Evolutionary conservation across 2,797 vertebrate species (phyloP), one percentile per base, ranked within the genome.

Genomic region (Geotrypetes seraphini): DNA sequence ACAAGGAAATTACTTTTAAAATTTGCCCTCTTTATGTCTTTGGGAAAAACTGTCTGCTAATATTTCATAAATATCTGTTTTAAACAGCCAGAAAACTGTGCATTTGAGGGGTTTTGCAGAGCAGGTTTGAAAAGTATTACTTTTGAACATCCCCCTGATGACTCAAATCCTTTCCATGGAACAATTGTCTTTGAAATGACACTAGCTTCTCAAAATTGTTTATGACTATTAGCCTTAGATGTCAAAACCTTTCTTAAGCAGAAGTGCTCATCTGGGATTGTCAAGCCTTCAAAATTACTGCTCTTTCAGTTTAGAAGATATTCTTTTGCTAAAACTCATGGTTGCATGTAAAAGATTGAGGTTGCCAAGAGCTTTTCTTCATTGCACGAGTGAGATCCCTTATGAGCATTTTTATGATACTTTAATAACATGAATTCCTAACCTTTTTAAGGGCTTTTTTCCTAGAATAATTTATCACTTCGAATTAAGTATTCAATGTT

Each of bases 391-490:
- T 53, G 53, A 49, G 51, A 60, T 53, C 49, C 55, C 53, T 46
- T 64, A 42, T 32, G 55, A 36, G 29, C 14, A 10, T 5, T 32
- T n/a, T n/a, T n/a, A n/a, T n/a, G n/a, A n/a, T n/a, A n/a, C 50
- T 59, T 60, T 10, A 22, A 25, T 58, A 37, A 53, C 43, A 32
- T 50, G 52, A 62, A 55, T 48, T 37, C 27, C 29, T 40, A 30
- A 25, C 35, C 24, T 42, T 69, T n/a, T 63, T 69, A 63, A 63
- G 60, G 54, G 53, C 22, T 58, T 56, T 50, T 67, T 57, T 62
- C 40, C 52, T 49, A 31, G 28, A 59, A 56, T 60, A 58, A 64
- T 71, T 67, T 54, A 71, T 71, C 7, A 3, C 42, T 38, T 30
- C 10, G 22, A 38, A 26, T 67, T 55, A 67, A 71, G 71, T 67